phyloP scores from a whole-genome alignment of 2,888 invertebrate species.

The Oxycera nigricornis region DNA sequence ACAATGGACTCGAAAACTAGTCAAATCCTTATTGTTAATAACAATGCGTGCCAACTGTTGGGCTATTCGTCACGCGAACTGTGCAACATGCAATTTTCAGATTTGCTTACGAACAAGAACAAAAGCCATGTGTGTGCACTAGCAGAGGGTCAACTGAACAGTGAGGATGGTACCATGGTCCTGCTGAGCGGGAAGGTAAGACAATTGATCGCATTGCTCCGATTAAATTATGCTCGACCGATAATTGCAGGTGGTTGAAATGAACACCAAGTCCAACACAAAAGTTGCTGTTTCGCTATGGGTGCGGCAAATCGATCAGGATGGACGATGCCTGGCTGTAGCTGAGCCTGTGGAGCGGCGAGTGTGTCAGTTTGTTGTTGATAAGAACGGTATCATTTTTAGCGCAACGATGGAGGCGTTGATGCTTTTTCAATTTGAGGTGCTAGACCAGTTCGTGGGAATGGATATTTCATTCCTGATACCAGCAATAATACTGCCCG shows the following conservation, averaged over 20 bases:
- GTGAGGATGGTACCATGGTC: slow-evolving; percentile 67
- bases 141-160: slow-evolving; percentile 64
- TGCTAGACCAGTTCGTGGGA: slow-evolving; percentile 64
- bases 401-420: slow-evolving; percentile 61
- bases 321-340: slow-evolving; percentile 69
- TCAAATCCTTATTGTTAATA: slow-evolving; percentile 74
- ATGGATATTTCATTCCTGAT: slow-evolving; percentile 64
- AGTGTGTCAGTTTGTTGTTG: slow-evolving; percentile 52
- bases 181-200: slow-evolving; percentile 70
- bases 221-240: background rate
- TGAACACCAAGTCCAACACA: slow-evolving; percentile 65
- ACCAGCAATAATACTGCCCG: slow-evolving; percentile 65
- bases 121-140: slow-evolving; percentile 64
- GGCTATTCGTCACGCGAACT: slow-evolving; percentile 67
- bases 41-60: slow-evolving; percentile 69
- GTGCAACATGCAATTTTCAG: slow-evolving; percentile 63
- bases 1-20: slow-evolving; percentile 71
- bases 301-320: slow-evolving; percentile 67
- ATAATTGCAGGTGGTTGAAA: slow-evolving; percentile 66
- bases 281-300: slow-evolving; percentile 71
- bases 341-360: slow-evolving; percentile 70
- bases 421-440: slow-evolving; percentile 66
- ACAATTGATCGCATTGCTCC: background rate
- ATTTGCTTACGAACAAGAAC: slow-evolving; percentile 65
- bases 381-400: slow-evolving; percentile 52